These are phyloP conservation scores for Plutomurus gul DNA, from an alignment of 1,140 invertebrate species.

Conservation along the genomic window DNA sequence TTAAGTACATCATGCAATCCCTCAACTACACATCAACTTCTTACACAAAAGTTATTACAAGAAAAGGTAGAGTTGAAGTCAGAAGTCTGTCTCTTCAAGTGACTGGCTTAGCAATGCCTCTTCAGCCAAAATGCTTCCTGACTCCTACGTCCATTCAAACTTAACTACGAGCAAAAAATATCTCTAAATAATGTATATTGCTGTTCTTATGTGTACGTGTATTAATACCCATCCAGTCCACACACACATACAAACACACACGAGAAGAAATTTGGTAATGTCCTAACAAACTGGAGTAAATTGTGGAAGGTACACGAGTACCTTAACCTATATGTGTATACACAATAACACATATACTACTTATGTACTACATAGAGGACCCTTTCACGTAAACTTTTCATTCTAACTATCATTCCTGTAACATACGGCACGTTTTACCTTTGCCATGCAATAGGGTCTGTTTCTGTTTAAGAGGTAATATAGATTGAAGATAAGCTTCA, in stretches of 20 bases:
- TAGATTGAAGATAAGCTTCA: no score
- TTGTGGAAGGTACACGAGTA: background rate
- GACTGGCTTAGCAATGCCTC: background rate
- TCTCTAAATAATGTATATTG: background rate
- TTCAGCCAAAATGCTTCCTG: conserved; percentile 10
- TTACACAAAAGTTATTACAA: conserved; percentile 5
- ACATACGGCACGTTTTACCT: background rate
- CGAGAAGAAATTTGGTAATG: no score
- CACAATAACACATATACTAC: background rate
- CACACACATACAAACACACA: no score
- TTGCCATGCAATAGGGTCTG: no score
- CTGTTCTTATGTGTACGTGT: background rate
- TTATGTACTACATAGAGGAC: background rate
- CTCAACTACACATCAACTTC: background rate
- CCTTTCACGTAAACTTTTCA: background rate
- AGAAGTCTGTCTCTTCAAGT: background rate
- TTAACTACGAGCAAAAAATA: background rate
- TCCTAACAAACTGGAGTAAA: background rate
- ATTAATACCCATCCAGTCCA: no score
- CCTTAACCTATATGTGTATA: background rate
- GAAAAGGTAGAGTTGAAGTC: conserved; percentile 5
- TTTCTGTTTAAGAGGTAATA: no score
- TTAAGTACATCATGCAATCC: conserved; percentile 20
- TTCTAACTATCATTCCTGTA: background rate
- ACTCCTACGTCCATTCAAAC: conserved; percentile 6